These are phyloP conservation scores for Psilopsiagon aymara DNA, from an alignment of 2,113 vertebrate genomes.

Conservation along the genomic window DNA sequence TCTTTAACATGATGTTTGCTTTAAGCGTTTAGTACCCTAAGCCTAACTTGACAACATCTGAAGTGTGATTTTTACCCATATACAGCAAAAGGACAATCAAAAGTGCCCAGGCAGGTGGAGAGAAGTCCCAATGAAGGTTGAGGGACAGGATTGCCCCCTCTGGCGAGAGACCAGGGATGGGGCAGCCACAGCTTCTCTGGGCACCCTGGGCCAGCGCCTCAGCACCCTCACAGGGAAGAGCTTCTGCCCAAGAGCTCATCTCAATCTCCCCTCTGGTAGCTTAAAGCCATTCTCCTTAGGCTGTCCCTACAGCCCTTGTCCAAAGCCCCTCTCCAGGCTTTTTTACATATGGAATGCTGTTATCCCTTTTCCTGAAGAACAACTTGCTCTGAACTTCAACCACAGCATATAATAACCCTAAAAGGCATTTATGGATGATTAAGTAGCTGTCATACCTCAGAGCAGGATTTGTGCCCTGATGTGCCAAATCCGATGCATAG, in stretches of 20 bases:
- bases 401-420: neutral
- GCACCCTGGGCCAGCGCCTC: no score
- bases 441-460: neutral
- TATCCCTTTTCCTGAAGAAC: neutral
- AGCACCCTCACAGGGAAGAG: no score
- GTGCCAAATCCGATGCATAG: neutral
- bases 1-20: neutral
- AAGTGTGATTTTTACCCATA: neutral
- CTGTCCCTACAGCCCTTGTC: neutral
- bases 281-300: neutral
- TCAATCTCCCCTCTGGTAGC: no score
- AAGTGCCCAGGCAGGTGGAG: neutral
- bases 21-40: neutral
- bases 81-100: neutral
- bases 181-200: no score
- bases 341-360: neutral
- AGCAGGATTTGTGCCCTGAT: neutral
- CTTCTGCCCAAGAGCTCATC: no score
- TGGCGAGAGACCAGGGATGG: neutral
- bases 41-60: neutral
- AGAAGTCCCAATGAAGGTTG: neutral
- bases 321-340: neutral
- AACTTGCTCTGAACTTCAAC: neutral
- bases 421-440: neutral
- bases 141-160: neutral